Base-by-base conservation (phyloP, 1,140 invertebrate genomes). In the Papilio glaucus region DNA sequence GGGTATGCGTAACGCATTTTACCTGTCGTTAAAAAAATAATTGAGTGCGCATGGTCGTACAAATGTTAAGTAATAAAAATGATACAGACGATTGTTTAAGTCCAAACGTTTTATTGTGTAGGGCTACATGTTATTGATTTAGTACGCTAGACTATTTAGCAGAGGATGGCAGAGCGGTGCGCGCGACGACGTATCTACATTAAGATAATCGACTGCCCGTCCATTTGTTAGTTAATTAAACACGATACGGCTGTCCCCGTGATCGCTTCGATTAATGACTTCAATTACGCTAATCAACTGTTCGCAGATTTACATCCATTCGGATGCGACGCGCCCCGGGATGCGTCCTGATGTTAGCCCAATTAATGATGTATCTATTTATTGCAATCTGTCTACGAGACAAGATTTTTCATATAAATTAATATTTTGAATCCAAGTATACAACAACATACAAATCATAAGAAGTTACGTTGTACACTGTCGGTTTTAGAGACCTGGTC, bases 141-240 rank as follows among this genome's bases (percentile, higher is more conserved):
- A 26, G 39, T 67, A 13, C 7, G 1, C 26, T 26, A 26, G 21
- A 68, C 12, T 42, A 13, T 18, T 18, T 62, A 42, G 26, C 13
- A 69, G 26, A 26, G 39, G 18, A 21, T 26, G 39, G 18, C 7
- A 69, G 67, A 29, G 26, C 67, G 24, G 13, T 68, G 26, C 7
- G 7, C 21, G 24, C 45, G 67, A 69, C 53, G 49, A 71, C 79
- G 78, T 76, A 81, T 82, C 71, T 71, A 77, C 85, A 83, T 85
- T 84, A 84, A 86, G 85, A 88, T 89, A 89, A 89, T 87, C 82
- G 78, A 84, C 82, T 84, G 84, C 81, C 77, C 76, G 82, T 78
- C 77, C 80, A 81, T 85, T 91, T 83, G 85, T 91, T 90, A 85
- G 84, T 91, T 88, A 90, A 91, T 91, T 90, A 89, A 91, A 89